These are phyloP conservation scores for Riparia riparia DNA, from an alignment of 2,113 vertebrate genomes.

Conservation along the genomic window DNA sequence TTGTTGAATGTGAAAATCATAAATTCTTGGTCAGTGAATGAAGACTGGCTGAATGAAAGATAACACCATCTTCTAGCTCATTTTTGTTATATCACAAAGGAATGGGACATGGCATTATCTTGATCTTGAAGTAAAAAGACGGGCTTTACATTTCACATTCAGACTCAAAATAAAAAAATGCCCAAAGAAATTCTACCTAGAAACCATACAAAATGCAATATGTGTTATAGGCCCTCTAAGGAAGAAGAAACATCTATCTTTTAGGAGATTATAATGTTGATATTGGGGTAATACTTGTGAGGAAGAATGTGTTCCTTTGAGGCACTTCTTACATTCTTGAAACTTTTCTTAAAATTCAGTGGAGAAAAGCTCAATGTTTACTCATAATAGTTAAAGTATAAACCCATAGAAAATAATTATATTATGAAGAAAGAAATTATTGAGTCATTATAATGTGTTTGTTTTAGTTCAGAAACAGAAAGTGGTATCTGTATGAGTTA, in stretches of 20 bases:
- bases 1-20: neutral
- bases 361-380: neutral
- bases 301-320: neutral
- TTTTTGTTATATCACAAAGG: neutral
- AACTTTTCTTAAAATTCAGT: neutral
- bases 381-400: neutral
- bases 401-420: neutral
- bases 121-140: neutral
- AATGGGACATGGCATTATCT: neutral
- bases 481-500: neutral
- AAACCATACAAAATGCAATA: neutral
- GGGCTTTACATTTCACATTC: neutral
- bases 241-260: neutral
- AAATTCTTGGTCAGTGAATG: neutral
- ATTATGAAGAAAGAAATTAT: neutral
- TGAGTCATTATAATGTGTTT: neutral
- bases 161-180: neutral
- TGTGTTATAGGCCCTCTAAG: neutral
- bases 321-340: neutral
- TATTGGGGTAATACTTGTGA: neutral
- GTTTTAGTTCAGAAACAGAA: conserved; percentile 13
- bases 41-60: neutral
- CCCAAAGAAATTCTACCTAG: neutral
- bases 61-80: neutral
- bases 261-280: neutral